Base-by-base conservation (phyloP, 2,888 invertebrate species). In the Amblyjoppa proteus region DNA sequence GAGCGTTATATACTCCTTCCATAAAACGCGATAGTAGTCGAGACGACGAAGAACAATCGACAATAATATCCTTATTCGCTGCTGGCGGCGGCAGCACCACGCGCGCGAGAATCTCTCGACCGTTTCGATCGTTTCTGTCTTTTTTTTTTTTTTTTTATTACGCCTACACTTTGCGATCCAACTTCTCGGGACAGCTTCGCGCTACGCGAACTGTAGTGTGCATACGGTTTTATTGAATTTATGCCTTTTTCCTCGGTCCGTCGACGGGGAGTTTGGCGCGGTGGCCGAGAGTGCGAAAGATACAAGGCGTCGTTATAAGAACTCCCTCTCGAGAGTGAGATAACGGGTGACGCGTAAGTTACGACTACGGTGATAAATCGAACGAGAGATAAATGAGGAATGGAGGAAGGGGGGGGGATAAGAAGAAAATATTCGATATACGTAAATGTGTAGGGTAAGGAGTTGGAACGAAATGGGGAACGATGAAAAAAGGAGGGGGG, bases 31-130 rank as follows among this genome's bases (percentile, higher is more conserved):
- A 76, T 58, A 75, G 38, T 51, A 64, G 28, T 76, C 51, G 61
- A 75, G 58, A 83, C 78, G 83, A 87, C 89, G 88, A 88, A 89
- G 89, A 88, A 91, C 89, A 91, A 91, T 89, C 88, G 89, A 91
- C 90, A 91, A 91, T 92, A 91, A 90, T 90, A 88, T 89, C 89
- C 90, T 89, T 89, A 90, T 91, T 88, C 88, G 73, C 76, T 41
- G 64, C 53, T 66, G 13, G 1, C 25, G 73, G 41, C 41, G 41
- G 28, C n/a, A 11, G 9, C 13, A 41, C 13, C 79, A 45, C 77
- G 56, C 25, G 41, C 4, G 41, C 71, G 38, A 41, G 71, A 79
- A 71, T 80, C 58, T 73, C 64, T 80, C 71, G 66, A 80, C 76
- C 74, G 51, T 79, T 75, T 87, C 66, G 61, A 81, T 82, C 71